phyloP scores from a whole-genome alignment of 2,888 invertebrate genomes.

The Drosophila ochracea region DNA sequence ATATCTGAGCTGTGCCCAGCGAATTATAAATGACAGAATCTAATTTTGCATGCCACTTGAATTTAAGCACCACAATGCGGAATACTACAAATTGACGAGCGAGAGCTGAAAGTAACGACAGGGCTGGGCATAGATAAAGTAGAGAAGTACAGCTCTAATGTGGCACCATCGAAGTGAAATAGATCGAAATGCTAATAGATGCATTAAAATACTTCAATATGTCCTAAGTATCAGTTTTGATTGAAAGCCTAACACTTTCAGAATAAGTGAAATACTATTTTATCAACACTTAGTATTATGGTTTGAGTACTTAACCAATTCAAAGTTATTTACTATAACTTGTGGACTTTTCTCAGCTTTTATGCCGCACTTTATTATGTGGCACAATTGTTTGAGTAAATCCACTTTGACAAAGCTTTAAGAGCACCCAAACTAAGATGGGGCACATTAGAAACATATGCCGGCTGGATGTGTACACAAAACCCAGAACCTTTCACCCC shows the following conservation, averaged over 20 bases:
- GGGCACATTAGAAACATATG: constrained; percentile 66
- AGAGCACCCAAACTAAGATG: constrained; percentile 18
- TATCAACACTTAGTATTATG: background rate
- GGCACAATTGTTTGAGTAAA: constrained; percentile 37
- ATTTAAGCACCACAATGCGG: constrained; percentile 3
- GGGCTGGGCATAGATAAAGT: background rate
- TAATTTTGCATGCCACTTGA: constrained; percentile 19
- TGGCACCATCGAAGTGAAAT: background rate
- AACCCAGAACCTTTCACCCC: constrained; percentile 20
- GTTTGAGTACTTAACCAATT: background rate
- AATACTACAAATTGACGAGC: constrained; percentile 20
- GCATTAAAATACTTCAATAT: background rate
- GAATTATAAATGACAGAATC: constrained; percentile 4
- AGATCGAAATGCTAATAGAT: too few species aligned
- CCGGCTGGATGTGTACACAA: constrained; percentile 13
- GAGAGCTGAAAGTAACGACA: constrained; percentile 12
- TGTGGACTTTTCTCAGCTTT: constrained; percentile 1
- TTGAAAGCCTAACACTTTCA: background rate
- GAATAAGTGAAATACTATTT: background rate
- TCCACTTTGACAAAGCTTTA: constrained; percentile 35
- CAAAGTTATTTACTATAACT: background rate
- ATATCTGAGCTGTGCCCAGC: constrained; percentile 12
- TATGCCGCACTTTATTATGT: constrained; percentile 6
- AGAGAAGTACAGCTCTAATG: background rate
- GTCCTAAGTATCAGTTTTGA: background rate